Evolutionary conservation across 2,113 vertebrate genomes (phyloP), one percentile per base, ranked within the genome.

Genomic region (Macquaria australasica): DNA sequence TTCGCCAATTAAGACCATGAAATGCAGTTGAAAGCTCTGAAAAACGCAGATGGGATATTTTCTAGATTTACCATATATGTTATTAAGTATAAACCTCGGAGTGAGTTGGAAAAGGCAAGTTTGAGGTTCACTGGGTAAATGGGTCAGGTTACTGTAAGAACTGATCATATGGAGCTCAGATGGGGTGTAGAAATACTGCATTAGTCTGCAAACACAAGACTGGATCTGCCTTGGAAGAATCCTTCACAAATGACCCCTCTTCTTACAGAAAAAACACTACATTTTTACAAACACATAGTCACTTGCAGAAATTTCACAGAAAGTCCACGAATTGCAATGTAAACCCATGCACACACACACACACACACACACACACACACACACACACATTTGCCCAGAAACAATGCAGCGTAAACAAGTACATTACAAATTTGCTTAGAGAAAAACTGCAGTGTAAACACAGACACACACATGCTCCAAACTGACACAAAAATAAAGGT

Each of bases 381-480:
- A 62, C 18, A 73, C 41, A 75, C 55, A 56, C 39, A 48, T 7
- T 8, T 48, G 4, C 4, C 31, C 14, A 28, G 34, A 67, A 23
- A 79, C 62, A 68, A 41, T 68, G 21, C 68, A 41, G 25, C 1
- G 8, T 50, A 48, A 69, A 34, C 41, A 66, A 5, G 18, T 45
- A 73, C 4, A 28, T 11, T 39, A 43, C 12, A 34, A 31, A 64
- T 73, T 25, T 55, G 25, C 55, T 66, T 10, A 20, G n/a, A 31
- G 31, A 58, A 25, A 51, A 77, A 53, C 20, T 50, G 68, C 18
- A 60, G 31, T 11, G 53, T 78, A 62, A 86, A 80, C 39, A 45
- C 23, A 76, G 12, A 77, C 67, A 28, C 34, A 12, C 28, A 58
- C 41, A 39, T 43, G 5, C 25, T 48, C 7, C 8, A 37, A 18